Base-by-base conservation (phyloP, 2,888 invertebrate genomes). In the Anthrax anthrax region DNA sequence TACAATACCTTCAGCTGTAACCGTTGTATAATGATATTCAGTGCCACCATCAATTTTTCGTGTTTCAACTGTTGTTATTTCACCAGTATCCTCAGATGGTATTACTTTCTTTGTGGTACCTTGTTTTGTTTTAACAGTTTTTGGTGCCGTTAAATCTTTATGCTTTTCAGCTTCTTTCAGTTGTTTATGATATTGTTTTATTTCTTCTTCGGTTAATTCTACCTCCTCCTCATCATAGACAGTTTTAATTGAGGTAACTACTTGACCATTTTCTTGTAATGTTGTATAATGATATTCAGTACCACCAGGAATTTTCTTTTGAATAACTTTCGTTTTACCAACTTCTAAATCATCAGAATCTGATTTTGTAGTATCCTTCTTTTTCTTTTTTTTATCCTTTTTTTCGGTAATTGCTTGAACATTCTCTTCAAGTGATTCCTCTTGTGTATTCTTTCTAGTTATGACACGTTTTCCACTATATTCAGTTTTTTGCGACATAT, bases 1-100 rank as follows among this genome's bases (percentile, higher is more conserved):
- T 10, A 64, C 62, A 47, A 66, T 62, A 46, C 67, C 67, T 51
- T 67, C 64, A 12, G 63, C 46, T 23, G 64, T 63, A n/a, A 67
- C 63, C 1, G 67, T 68, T 44, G 65, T 65, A 40, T 65, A 67
- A 46, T 60, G 65, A 41, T 62, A 63, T 50, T 68, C 69, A 43
- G 64, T 67, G 44, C 67, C 69, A 16, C 69, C 67, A 39, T 62
- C 56, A 45, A 68, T 67, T 47, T 63, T 60, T 48, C 64, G 64
- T 39, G 67, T 67, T 55, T 67, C 67, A 3, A 67, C 65, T 29
- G 67, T 67, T 47, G 67, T 67, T 3, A 67, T 65, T 45, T 67
- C 66, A 8, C 67, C 67, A 3, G 65, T 62, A 51, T 67, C 65
- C 46, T 67, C 67, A 0, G 65, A 64, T 36, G 67, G 67, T 8